Conservation (phyloP, 2,113 vertebrate species). For the Oxyura jamaicensis region DNA sequence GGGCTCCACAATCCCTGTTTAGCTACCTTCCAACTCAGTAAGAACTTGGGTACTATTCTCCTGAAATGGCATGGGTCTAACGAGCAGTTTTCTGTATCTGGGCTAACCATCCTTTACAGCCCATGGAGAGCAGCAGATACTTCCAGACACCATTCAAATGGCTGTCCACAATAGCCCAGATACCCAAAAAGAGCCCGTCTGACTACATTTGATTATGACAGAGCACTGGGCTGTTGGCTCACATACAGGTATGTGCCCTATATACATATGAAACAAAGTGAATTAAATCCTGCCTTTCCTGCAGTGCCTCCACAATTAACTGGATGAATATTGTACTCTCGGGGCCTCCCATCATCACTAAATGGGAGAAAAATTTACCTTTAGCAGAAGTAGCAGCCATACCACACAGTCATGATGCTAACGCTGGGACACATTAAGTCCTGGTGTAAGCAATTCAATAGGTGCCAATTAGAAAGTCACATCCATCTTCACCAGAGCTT, state of each 20-base stretch:
- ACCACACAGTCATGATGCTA: background rate
- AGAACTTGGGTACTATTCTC: background rate
- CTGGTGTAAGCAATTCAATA: background rate
- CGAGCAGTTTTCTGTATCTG: background rate
- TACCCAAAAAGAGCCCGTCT: background rate
- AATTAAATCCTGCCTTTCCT: background rate
- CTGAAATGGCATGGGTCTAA: background rate
- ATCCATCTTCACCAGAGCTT: background rate
- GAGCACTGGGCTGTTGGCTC: background rate
- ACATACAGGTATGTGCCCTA: background rate
- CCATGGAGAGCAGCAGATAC: background rate
- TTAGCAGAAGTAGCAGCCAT: background rate
- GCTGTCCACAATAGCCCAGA: background rate
- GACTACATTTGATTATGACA: accelerated
- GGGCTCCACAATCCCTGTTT: background rate
- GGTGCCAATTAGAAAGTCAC: background rate
- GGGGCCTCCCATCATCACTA: background rate
- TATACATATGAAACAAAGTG: background rate
- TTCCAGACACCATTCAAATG: background rate
- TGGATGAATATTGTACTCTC: background rate
- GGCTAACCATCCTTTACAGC: background rate
- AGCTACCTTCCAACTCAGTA: background rate
- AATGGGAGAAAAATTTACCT: background rate
- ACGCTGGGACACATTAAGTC: background rate
- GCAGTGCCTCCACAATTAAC: background rate